Evolutionary conservation across 2,113 vertebrate genomes (phyloP), one percentile per base, ranked within the genome.

Genomic region (Corvus hawaiiensis): DNA sequence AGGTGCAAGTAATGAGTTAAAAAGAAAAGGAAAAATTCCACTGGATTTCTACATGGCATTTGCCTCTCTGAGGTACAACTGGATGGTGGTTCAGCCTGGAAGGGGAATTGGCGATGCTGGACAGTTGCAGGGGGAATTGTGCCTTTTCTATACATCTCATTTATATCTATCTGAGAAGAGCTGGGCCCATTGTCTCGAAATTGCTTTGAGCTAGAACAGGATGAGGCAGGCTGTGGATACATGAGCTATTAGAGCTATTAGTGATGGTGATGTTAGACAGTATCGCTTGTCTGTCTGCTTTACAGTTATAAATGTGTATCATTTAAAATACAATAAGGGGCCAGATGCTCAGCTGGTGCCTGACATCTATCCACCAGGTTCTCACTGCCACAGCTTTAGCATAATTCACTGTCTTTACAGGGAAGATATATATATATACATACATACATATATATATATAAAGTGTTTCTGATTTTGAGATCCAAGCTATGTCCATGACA

Each of bases 241-340:
- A 96, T 95, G 91, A 96, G 90, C 93, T 95, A 87, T 94, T 89
- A 80, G 69, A 92, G 90, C 84, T 94, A 96, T 96, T 94, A 94
- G 93, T 75, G 85, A 87, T 97, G 90, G 7, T 37, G 69, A 59
- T 95, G 88, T 95, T 97, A 95, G 95, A 95, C 91, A 93, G 58
- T 84, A 87, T 97, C 73, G 10, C 90, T 83, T 89, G 89, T 92
- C 61, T 59, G 87, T 96, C 90, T 95, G 91, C 90, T 95, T 94
- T 96, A 91, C 91, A 88, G 94, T 96, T 96, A 93, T 95, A 97
- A 97, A 97, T 91, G 95, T 96, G 75, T 63, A 86, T 95, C 44
- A 92, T 96, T 97, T 96, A 90, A 95, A 94, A 95, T 75, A 73
- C 95, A 93, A 75, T 94, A 93, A 75, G 49, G 61, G 91, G 72